Base-by-base conservation (phyloP, 2,113 vertebrate genomes). In the Takifugu bimaculatus region DNA sequence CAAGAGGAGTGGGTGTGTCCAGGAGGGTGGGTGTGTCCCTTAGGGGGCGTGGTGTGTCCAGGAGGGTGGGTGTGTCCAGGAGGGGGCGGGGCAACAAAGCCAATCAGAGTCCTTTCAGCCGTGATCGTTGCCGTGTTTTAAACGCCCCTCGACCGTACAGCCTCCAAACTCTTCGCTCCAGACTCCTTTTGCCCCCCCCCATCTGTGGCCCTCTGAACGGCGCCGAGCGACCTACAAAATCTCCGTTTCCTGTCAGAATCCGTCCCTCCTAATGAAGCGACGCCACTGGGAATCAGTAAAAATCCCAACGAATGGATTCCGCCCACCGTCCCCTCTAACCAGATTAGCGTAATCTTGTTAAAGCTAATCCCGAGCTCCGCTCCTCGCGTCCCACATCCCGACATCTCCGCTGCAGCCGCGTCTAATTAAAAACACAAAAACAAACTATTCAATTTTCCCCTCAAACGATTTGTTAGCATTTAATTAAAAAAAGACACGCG, bases 31-130 rank as follows among this genome's bases (percentile, higher is more conserved):
- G 20, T 20, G 20, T 20, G 20, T 20, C 20, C 20, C 20, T 20
- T 20, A 20, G 20, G 20, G 20, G 28, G 28, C 3, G 28, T 3
- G 5, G 28, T 3, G 20, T 20, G 20, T 20, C 20, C 28, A 29
- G 28, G 28, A 29, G 28, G 28, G 5, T 20, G 20, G 20, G 20
- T 20, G 20, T 20, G 20, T 20, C 20, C 20, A 29, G 28, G 28
- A 29, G 28, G 28, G 5, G 28, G 28, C 3, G 28, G 79, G 76
- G 83, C 69, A 83, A 85, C 77, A 20, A 20, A 35, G 66, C 54
- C 84, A 85, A 88, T 88, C 81, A 84, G 84, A 84, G 80, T 65
- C 81, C 64, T 77, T 87, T 86, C 76, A 81, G 75, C 54, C n/a
- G 51, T 45, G 7, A 70, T 81, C 79, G 74, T 67, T n/a, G 15